A percentile compares a stretch with the other conserved stretches of the same genome.
Conservation (phyloP, 2,888 invertebrate genomes). For the Carpatolechia fugitivella region DNA sequence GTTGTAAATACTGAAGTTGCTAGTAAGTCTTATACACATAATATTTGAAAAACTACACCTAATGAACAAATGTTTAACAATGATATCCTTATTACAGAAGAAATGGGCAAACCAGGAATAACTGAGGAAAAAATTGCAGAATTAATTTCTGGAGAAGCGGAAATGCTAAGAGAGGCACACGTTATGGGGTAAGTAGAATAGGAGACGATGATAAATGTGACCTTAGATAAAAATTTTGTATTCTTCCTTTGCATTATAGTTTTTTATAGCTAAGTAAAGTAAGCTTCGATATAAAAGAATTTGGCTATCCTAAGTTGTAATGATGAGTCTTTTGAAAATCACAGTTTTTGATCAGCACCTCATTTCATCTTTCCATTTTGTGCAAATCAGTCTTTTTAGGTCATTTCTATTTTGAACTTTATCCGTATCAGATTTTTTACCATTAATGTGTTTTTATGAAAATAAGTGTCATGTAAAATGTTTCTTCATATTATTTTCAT, state of each 20-base stretch:
- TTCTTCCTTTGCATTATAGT: not conserved
- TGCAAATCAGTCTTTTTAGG: no score
- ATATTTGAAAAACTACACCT: not conserved
- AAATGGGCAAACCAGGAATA: slow-evolving; percentile 63
- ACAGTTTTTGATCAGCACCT: no score
- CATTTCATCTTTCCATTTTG: no score
- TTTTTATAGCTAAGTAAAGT: no score
- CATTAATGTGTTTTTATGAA: no score
- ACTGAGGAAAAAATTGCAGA: slow-evolving; percentile 84
- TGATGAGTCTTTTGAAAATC: no score
- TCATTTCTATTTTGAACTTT: no score
- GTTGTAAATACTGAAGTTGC: slow-evolving; percentile 50
- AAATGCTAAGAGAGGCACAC: slow-evolving; percentile 83
- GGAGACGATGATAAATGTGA: not conserved
- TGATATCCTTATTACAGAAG: slow-evolving; percentile 37
- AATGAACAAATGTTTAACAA: not conserved
- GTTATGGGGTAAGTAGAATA: slow-evolving; percentile 79
- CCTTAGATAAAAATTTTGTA: not conserved
- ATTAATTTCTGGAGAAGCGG: slow-evolving; percentile 83
- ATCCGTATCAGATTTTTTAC: no score
- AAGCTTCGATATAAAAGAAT: no score
- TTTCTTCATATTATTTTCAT: no score
- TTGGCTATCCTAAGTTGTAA: no score
- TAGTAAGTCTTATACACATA: slow-evolving; percentile 41
- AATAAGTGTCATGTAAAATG: no score